A percentile compares a stretch with the other conserved stretches of the same genome.
Conservation (phyloP, 2,113 vertebrate genomes). For the Clarias gariepinus region DNA sequence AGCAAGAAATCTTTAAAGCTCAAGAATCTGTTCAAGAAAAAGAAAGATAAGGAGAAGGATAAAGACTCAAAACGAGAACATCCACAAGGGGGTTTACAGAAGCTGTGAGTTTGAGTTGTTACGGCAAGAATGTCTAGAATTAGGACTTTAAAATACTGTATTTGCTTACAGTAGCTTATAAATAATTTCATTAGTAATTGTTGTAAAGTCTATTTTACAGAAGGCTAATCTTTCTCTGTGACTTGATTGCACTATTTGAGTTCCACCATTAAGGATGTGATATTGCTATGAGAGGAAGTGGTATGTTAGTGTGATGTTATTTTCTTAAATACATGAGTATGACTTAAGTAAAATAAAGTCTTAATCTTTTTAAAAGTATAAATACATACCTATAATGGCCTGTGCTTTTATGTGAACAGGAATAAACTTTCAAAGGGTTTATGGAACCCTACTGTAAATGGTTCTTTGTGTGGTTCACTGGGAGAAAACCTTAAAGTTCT, state of each 20-base stretch:
- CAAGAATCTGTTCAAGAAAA: slow-evolving; percentile 95
- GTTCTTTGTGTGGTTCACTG: not conserved
- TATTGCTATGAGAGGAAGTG: not conserved
- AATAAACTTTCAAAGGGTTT: not conserved
- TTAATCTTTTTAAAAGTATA: not conserved
- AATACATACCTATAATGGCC: no score
- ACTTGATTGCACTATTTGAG: slow-evolving; percentile 7
- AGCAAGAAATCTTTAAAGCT: slow-evolving; percentile 88
- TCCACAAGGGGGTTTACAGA: slow-evolving; percentile 63
- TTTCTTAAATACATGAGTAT: not conserved
- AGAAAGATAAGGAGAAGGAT: slow-evolving; percentile 64
- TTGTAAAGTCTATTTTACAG: not conserved
- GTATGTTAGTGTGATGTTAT: not conserved
- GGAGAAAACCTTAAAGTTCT: not conserved
- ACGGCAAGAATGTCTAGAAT: not conserved
- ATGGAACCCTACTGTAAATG: not conserved
- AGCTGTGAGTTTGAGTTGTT: slow-evolving; percentile 58
- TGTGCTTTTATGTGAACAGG: not conserved
- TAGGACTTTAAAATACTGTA: not conserved
- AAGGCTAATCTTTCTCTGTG: no score
- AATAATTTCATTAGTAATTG: not conserved
- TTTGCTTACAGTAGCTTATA: not conserved
- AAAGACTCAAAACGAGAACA: slow-evolving; percentile 55
- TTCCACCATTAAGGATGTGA: not conserved
- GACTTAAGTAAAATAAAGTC: not conserved